These are phyloP conservation scores for Acleris cristana DNA, from an alignment of 2,888 invertebrate species.

Conservation along the genomic window DNA sequence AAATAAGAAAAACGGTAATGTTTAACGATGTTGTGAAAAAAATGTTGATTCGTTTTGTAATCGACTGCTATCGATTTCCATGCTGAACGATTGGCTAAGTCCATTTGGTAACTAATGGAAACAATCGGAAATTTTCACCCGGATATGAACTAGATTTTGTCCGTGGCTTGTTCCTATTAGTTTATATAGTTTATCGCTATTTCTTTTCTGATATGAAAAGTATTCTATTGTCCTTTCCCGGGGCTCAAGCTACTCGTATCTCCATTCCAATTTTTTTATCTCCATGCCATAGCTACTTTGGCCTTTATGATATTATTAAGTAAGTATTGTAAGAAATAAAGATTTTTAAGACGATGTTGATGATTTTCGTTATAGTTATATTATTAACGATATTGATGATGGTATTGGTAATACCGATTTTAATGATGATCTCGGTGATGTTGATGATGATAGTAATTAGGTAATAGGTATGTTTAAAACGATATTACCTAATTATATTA, in stretches of 20 bases:
- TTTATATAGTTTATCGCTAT: too few relatives aligned
- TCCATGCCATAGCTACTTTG: too few relatives aligned
- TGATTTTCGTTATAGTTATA: neutral
- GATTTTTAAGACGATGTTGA: too few relatives aligned
- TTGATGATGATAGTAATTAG: neutral
- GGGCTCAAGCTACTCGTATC: too few relatives aligned
- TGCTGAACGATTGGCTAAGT: constrained; percentile 15
- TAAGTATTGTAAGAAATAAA: too few relatives aligned
- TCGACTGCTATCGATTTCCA: constrained; percentile 19
- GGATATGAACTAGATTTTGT: neutral
- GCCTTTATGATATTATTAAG: too few relatives aligned
- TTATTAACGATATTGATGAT: neutral
- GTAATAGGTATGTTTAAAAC: neutral
- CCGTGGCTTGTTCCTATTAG: too few relatives aligned
- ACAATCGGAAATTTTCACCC: neutral
- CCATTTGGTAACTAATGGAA: neutral
- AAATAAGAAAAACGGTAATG: constrained; percentile 7
- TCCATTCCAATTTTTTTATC: too few relatives aligned
- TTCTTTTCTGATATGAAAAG: too few relatives aligned
- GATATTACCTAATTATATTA: too few relatives aligned
- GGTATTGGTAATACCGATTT: neutral
- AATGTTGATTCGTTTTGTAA: constrained; percentile 15
- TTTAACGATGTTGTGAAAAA: constrained; percentile 23
- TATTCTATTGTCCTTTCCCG: too few relatives aligned
- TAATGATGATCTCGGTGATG: neutral